phyloP scores from a whole-genome alignment of 2,797 vertebrate genomes.

The Labroides dimidiatus region DNA sequence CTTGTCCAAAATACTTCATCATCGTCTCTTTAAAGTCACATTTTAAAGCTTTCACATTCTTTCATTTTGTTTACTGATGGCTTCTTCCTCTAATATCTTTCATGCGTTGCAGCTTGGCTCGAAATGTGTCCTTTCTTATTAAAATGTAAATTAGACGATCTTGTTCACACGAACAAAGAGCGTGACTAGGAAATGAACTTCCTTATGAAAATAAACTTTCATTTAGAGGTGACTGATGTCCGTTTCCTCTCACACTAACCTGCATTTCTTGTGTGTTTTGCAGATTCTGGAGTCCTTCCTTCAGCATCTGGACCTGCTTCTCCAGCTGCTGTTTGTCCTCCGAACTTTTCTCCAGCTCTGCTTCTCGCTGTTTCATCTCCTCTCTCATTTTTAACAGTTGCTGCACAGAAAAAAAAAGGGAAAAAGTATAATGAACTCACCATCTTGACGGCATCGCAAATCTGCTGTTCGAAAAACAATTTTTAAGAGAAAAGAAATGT shows the following conservation, averaged over 20 bases:
- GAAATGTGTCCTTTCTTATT: conserved; percentile 64
- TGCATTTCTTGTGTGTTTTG: conserved; percentile 66
- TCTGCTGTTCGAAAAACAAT: too few relatives aligned
- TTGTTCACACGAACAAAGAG: conserved; percentile 33
- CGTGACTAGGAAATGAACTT: conserved; percentile 34
- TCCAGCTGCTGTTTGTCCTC: conserved; percentile 92
- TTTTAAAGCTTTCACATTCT: conserved; percentile 6
- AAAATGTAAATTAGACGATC: conserved; percentile 60
- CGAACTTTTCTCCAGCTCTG: conserved; percentile 89
- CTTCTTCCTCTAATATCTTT: conserved; percentile 44
- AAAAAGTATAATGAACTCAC: conserved; percentile 20
- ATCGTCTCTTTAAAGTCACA: conserved; percentile 14
- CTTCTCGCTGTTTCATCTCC: conserved; percentile 91
- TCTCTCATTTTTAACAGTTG: conserved; percentile 94
- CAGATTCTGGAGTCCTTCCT: conserved; percentile 87
- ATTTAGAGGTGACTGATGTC: neutral
- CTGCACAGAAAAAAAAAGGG: conserved; percentile 72
- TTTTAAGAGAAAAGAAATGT: conserved; percentile 8
- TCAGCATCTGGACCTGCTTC: conserved; percentile 89
- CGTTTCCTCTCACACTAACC: conserved; percentile 62
- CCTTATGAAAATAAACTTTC: neutral
- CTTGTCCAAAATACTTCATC: conserved; percentile 28
- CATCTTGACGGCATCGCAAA: neutral
- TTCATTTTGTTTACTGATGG: conserved; percentile 42
- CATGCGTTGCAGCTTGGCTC: conserved; percentile 40